Evolutionary conservation across 1,140 invertebrate species (phyloP).

Genomic region (Aphaenogaster ashmeadi): DNA sequence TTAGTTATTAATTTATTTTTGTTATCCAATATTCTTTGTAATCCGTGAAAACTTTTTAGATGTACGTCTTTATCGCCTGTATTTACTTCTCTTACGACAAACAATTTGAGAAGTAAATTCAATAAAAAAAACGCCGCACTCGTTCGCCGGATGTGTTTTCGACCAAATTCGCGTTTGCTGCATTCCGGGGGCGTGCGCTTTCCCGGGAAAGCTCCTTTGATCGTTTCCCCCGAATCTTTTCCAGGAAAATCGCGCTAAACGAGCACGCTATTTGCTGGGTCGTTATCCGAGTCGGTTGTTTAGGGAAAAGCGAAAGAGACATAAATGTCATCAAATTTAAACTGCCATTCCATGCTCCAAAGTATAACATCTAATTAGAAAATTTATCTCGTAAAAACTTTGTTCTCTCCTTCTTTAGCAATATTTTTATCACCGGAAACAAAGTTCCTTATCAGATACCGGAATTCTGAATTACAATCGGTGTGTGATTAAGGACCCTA

Average conservation of each 20-base stretch:
- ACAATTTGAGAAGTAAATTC: not conserved
- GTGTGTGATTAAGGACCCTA: not conserved
- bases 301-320: not conserved
- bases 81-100: not conserved
- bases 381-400: not conserved
- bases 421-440: not conserved
- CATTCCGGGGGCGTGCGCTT: not conserved
- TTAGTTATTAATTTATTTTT: not conserved
- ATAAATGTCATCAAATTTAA: not conserved
- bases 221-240: conserved; percentile 32
- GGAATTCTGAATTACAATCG: not conserved
- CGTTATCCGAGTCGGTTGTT: conserved; percentile 11
- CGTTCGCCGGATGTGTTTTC: not conserved
- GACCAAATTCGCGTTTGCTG: not conserved
- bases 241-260: not conserved
- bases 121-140: not conserved
- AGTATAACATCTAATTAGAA: not conserved
- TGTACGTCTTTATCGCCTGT: not conserved
- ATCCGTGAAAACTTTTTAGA: not conserved
- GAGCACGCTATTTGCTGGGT: not conserved
- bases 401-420: not conserved
- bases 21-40: not conserved
- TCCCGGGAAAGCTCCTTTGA: conserved; percentile 1
- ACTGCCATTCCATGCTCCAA: conserved; percentile 3
- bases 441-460: not conserved